Conservation (phyloP, 2,113 vertebrate genomes). For the Trogon melanurus region DNA sequence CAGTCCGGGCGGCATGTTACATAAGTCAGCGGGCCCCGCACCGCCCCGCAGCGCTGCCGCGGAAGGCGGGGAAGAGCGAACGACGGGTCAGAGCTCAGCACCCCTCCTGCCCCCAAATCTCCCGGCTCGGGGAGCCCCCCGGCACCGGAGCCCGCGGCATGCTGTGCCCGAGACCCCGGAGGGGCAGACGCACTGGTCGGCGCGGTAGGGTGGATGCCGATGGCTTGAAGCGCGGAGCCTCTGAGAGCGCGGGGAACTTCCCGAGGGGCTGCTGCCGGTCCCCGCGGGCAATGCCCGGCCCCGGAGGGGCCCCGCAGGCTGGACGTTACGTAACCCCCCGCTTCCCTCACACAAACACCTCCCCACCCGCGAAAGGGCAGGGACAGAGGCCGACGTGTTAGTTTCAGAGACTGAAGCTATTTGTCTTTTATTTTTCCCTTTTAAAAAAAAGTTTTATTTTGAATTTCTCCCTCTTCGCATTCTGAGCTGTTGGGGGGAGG, state of each 20-base stretch:
- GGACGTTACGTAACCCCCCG: neutral
- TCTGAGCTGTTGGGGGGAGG: neutral
- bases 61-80: neutral
- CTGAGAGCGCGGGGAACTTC: neutral
- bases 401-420: neutral
- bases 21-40: constrained; percentile 1
- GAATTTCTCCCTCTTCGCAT: neutral
- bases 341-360: neutral
- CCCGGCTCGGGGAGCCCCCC: neutral
- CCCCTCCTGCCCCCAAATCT: neutral
- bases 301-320: neutral
- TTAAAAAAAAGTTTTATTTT: too few relatives aligned
- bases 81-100: neutral
- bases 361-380: neutral
- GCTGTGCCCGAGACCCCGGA: neutral
- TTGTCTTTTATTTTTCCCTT: too few relatives aligned
- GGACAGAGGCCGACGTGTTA: too few relatives aligned
- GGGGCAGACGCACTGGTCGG: neutral
- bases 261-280: neutral
- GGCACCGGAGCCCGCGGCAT: neutral
- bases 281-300: neutral
- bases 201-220: neutral
- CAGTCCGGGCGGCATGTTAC: neutral
- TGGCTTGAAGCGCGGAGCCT: neutral
- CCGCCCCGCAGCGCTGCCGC: neutral